Evolutionary conservation across 1,140 invertebrate genomes (phyloP).

Genomic region (Sycophaga agraensis): DNA sequence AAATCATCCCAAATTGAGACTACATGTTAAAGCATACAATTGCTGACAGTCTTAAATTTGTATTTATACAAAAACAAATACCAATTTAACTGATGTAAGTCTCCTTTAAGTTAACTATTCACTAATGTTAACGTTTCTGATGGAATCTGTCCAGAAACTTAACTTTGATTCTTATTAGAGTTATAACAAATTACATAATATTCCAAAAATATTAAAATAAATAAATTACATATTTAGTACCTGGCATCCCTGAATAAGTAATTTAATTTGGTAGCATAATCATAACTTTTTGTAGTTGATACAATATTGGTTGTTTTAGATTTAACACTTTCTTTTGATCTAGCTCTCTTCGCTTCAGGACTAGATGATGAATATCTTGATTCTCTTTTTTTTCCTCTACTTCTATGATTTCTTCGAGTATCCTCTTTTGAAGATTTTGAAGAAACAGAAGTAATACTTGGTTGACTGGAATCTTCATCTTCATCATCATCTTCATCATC

Average conservation of each 20-base stretch:
- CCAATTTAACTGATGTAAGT: no score
- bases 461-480: constrained; percentile 62
- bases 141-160: no score
- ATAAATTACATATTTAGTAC: constrained; percentile 41
- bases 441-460: constrained; percentile 74
- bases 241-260: constrained; percentile 93
- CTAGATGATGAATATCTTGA: constrained; percentile 55
- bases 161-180: no score
- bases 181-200: no score
- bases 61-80: no score
- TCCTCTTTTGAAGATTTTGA: constrained; percentile 62
- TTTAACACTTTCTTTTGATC: constrained; percentile 57
- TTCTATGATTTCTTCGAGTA: constrained; percentile 56
- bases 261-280: constrained; percentile 87
- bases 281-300: constrained; percentile 68
- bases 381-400: constrained; percentile 46
- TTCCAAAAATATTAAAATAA: no score
- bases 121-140: no score
- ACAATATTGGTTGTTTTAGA: constrained; percentile 25
- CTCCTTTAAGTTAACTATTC: no score
- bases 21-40: no score
- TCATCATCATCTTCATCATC: constrained; percentile 38
- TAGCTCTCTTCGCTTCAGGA: constrained; percentile 55
- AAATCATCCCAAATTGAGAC: no score
- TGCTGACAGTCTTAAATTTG: no score